These are phyloP conservation scores for Globodera rostochiensis DNA, from an alignment of 1,140 invertebrate genomes.

Conservation along the genomic window DNA sequence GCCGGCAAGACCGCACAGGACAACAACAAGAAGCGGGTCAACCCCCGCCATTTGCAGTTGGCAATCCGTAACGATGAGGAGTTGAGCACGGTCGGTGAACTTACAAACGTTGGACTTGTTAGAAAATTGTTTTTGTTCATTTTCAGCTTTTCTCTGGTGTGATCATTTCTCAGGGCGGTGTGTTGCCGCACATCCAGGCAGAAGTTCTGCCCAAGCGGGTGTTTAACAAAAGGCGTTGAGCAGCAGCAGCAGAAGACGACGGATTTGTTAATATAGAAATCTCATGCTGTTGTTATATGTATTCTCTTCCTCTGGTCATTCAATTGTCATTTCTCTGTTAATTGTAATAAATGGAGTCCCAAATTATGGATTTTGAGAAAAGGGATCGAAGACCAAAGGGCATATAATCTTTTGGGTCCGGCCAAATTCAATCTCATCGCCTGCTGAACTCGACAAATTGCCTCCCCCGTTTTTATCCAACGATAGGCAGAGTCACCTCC, in stretches of 20 bases:
- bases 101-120: slow-evolving; percentile 54
- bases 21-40: slow-evolving; percentile 73
- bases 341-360: no score
- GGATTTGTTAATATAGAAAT: no score
- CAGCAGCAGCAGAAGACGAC: background rate
- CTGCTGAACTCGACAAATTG: no score
- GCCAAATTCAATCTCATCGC: no score
- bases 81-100: slow-evolving; percentile 71
- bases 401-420: no score
- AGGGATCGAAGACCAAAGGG: no score
- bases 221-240: background rate
- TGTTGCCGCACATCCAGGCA: slow-evolving; percentile 78
- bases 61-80: slow-evolving; percentile 44
- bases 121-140: background rate
- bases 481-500: no score
- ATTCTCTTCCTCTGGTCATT: no score
- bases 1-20: slow-evolving; percentile 70
- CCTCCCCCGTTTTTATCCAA: no score
- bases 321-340: no score
- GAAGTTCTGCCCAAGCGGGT: slow-evolving; percentile 70
- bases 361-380: no score
- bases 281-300: no score
- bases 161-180: slow-evolving; percentile 81
- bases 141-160: slow-evolving; percentile 74
- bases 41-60: slow-evolving; percentile 74